These are phyloP conservation scores for Chrysoperla carnea DNA, from an alignment of 1,140 invertebrate species.

Conservation along the genomic window DNA sequence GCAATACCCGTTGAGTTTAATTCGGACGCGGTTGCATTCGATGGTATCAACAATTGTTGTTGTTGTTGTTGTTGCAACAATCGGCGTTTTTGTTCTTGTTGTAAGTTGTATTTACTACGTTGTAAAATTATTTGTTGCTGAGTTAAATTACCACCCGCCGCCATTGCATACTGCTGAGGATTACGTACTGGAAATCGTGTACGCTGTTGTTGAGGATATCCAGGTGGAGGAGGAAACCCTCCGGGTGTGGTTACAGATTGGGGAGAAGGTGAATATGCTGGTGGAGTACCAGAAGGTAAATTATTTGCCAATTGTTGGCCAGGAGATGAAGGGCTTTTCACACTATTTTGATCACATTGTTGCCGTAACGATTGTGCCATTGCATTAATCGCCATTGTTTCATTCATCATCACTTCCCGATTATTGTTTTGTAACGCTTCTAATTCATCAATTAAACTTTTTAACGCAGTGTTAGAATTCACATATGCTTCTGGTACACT, in stretches of 20 bases:
- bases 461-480: slow-evolving; percentile 24
- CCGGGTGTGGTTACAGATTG: slow-evolving; percentile 5
- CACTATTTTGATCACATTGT: slow-evolving; percentile 42
- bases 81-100: slow-evolving; percentile 27
- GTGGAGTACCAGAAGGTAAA: slow-evolving; percentile 32
- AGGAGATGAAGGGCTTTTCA: slow-evolving; percentile 42
- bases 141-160: slow-evolving; percentile 8
- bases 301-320: slow-evolving; percentile 21
- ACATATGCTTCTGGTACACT: slow-evolving; percentile 43
- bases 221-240: slow-evolving; percentile 23
- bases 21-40: slow-evolving; percentile 41
- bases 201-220: slow-evolving; percentile 17
- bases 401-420: slow-evolving; percentile 32
- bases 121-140: slow-evolving; percentile 22
- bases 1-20: slow-evolving; percentile 39
- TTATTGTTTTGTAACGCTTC: slow-evolving; percentile 20
- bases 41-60: slow-evolving; percentile 46
- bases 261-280: slow-evolving; percentile 37
- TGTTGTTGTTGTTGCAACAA: slow-evolving; percentile 49
- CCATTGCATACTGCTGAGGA: slow-evolving; percentile 19
- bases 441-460: slow-evolving; percentile 28
- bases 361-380: slow-evolving; percentile 86
- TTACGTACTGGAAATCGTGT: slow-evolving; percentile 20
- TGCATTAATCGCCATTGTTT: slow-evolving; percentile 70
- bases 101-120: slow-evolving; percentile 18